phyloP scores from a whole-genome alignment of 2,797 vertebrate species.

The Danio choprae region DNA sequence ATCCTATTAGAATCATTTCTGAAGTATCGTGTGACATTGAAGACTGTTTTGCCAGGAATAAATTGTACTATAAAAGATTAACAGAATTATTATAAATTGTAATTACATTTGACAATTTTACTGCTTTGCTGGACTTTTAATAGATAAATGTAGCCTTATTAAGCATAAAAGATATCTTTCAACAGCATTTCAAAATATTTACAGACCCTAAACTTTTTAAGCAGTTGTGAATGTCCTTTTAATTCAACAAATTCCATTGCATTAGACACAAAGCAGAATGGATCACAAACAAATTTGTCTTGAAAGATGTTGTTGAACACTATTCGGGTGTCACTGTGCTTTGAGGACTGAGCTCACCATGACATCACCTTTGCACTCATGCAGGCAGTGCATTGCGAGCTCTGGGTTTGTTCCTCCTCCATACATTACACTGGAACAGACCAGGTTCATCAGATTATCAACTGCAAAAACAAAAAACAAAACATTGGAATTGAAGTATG shows the following conservation, averaged over 20 bases:
- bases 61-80: background rate
- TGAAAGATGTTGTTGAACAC: background rate
- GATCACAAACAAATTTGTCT: conserved; percentile 55
- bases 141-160: background rate
- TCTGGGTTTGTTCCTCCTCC: conserved; percentile 97
- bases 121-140: background rate
- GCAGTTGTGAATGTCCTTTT: background rate
- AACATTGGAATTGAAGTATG: background rate
- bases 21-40: background rate
- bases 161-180: background rate
- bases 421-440: conserved; percentile 92
- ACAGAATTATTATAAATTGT: background rate
- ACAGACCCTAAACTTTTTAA: background rate
- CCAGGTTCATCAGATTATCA: conserved; percentile 89
- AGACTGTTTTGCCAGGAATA: background rate
- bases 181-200: background rate
- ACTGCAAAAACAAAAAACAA: conserved; percentile 72
- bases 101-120: background rate
- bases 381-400: conserved; percentile 90
- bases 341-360: conserved; percentile 90
- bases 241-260: background rate
- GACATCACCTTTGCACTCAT: conserved; percentile 89
- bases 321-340: background rate
- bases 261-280: background rate
- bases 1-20: background rate